Conservation (phyloP, 2,797 vertebrate genomes). For the Philypnodon macrostomus region DNA sequence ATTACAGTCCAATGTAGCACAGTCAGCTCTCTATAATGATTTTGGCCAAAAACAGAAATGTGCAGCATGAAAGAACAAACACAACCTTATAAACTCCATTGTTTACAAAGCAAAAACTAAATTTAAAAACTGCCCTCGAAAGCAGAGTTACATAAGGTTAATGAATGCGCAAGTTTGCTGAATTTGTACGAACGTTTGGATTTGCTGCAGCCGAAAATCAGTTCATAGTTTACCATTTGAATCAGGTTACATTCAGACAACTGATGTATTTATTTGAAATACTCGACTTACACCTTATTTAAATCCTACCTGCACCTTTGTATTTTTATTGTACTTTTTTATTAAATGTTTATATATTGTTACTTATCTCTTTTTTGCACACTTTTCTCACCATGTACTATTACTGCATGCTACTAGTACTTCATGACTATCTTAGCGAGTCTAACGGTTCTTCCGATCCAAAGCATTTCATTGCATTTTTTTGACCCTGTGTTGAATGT, state of each 20-base stretch:
- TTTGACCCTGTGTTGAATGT: too few species aligned
- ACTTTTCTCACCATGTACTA: too few species aligned
- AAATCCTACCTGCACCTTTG: too few species aligned
- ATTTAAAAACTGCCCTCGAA: slow-evolving; percentile 16
- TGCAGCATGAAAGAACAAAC: slow-evolving; percentile 13
- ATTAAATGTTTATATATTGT: too few species aligned
- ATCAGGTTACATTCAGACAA: slow-evolving; percentile 6
- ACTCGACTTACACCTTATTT: too few species aligned
- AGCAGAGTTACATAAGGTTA: slow-evolving; percentile 12
- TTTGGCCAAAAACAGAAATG: slow-evolving; percentile 6
- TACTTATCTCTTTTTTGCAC: too few species aligned
- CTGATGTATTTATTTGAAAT: too few species aligned
- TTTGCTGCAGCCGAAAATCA: background rate
- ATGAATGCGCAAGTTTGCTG: slow-evolving; percentile 20
- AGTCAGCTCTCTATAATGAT: slow-evolving; percentile 10
- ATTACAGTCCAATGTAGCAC: background rate
- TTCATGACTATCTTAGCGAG: too few species aligned
- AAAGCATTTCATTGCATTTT: too few species aligned
- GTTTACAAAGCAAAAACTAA: slow-evolving; percentile 15
- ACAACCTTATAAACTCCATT: slow-evolving; percentile 7
- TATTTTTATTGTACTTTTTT: too few species aligned
- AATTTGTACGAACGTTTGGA: slow-evolving; percentile 36
- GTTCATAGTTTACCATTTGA: slow-evolving; percentile 18
- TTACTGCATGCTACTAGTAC: too few species aligned
- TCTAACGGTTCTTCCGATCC: too few species aligned